Percentiles rank a stretch among this genome's conserved stretches.
phyloP scores from a whole-genome alignment of 2,888 invertebrate species.

The Leptarthrus brevirostris region DNA sequence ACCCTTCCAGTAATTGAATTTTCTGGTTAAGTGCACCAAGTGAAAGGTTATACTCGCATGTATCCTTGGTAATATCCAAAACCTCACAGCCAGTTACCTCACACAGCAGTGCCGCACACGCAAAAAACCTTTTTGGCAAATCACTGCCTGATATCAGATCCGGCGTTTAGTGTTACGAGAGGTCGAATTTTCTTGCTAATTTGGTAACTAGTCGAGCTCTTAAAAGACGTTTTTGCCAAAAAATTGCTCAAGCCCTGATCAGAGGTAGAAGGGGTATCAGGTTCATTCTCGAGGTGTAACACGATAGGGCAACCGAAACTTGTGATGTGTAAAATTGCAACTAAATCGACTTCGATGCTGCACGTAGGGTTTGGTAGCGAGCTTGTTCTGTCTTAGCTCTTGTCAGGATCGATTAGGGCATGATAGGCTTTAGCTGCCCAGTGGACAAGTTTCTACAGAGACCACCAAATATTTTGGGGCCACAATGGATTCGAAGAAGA shows the following conservation, averaged over 20 bases:
- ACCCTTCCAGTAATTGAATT: constrained; percentile 48
- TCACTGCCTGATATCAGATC: constrained; percentile 53
- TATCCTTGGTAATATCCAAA: constrained; percentile 38
- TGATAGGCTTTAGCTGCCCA: constrained; percentile 46
- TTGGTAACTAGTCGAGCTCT: constrained; percentile 48
- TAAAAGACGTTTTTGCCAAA: constrained; percentile 29
- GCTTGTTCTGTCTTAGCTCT: constrained; percentile 34
- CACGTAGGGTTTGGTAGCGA: constrained; percentile 22
- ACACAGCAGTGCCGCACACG: constrained; percentile 32
- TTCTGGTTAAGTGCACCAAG: constrained; percentile 50
- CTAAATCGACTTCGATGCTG: constrained; percentile 46
- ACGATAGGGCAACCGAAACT: constrained; percentile 52
- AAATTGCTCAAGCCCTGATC: constrained; percentile 13
- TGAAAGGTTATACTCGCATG: constrained; percentile 34
- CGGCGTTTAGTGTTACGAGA: constrained; percentile 50
- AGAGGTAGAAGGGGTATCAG: constrained; percentile 39
- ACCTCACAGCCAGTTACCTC: constrained; percentile 33
- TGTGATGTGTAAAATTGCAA: constrained; percentile 54
- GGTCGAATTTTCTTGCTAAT: constrained; percentile 54
- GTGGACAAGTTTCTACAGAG: constrained; percentile 24
- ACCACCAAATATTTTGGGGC: constrained; percentile 35
- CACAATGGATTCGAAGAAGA: too few relatives aligned
- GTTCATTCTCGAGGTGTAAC: constrained; percentile 50
- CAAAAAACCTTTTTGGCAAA: constrained; percentile 50
- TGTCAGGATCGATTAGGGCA: constrained; percentile 52